Base-by-base conservation (phyloP, 2,797 vertebrate species). In the Chelonia mydas region DNA sequence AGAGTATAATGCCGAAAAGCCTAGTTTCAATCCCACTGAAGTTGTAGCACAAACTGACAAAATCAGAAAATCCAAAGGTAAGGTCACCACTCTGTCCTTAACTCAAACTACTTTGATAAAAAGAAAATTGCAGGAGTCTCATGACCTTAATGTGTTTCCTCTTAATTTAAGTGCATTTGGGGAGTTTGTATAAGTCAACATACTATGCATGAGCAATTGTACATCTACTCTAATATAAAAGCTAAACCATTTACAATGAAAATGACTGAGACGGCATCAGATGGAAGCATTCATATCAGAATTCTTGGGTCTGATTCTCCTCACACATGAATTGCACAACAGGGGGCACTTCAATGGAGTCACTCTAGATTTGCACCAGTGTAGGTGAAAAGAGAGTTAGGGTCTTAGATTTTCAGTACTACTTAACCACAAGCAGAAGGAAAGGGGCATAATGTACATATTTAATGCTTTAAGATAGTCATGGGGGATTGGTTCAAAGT, bases 1-100 rank as follows among this genome's bases (percentile, higher is more conserved):
- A 92, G 90, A 83, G 68, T 1, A 12, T 16, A 54, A 61, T 27
- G 50, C 25, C 80, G 57, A 83, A 93, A 94, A 87, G 19, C 6
- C 45, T 45, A 2, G 68, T 10, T 93, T 90, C 95, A 95, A 97
- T 82, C 53, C 88, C 83, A 83, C 96, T 97, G 94, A 92, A 97
- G 85, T 25, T 87, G 78, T 45, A 90, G 77, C 33, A 84, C 80
- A 93, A 94, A 93, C 49, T 88, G 90, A 90, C 57, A 95, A 96
- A 90, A 79, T 51, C 85, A 84, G 88, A 92, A 89, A 91, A 86
- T 55, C 87, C 83, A 89, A 93, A 92, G 90, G n/a, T 94, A 33
- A 95, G 86, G 84, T 83, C 80, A 65, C 74, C 31, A 54, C 50
- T 80, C 61, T 68, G 81, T 79, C 92, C 45, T 79, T 94, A 95